Conservation (phyloP, 2,113 vertebrate genomes). For the Strigops habroptila region DNA sequence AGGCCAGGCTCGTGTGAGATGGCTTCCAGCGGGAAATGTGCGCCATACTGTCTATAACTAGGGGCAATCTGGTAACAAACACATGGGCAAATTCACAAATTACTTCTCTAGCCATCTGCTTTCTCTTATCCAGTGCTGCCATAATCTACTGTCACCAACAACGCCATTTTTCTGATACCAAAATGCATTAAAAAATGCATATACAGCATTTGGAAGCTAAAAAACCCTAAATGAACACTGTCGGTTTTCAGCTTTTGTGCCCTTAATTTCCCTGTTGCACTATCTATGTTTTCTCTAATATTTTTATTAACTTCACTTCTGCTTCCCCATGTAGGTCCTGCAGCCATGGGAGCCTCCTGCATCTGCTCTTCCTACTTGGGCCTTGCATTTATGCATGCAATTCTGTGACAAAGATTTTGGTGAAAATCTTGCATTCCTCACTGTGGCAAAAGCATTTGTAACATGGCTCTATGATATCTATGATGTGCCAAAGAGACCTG, state of each 20-base stretch:
- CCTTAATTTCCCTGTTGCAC: neutral
- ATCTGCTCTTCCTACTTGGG: accelerated
- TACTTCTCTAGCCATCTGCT: neutral
- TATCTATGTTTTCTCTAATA: neutral
- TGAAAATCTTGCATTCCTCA: neutral
- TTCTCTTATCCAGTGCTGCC: neutral
- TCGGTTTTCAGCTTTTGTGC: neutral
- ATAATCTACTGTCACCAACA: neutral
- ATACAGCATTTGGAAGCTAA: neutral
- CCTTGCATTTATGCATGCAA: accelerated
- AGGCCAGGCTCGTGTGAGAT: neutral
- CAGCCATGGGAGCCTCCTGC: neutral
- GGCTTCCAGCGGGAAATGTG: neutral
- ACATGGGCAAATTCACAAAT: neutral
- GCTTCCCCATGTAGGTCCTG: neutral
- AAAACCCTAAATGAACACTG: neutral
- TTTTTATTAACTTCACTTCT: neutral
- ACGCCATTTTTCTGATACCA: neutral
- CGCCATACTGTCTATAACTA: accelerated
- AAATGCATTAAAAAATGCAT: neutral
- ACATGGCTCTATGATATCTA: accelerated
- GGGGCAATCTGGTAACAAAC: neutral
- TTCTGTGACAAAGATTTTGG: neutral
- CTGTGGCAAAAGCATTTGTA: neutral
- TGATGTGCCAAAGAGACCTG: neutral